phyloP scores from a whole-genome alignment of 2,888 invertebrate genomes.

The Rhorus exstirpatorius region DNA sequence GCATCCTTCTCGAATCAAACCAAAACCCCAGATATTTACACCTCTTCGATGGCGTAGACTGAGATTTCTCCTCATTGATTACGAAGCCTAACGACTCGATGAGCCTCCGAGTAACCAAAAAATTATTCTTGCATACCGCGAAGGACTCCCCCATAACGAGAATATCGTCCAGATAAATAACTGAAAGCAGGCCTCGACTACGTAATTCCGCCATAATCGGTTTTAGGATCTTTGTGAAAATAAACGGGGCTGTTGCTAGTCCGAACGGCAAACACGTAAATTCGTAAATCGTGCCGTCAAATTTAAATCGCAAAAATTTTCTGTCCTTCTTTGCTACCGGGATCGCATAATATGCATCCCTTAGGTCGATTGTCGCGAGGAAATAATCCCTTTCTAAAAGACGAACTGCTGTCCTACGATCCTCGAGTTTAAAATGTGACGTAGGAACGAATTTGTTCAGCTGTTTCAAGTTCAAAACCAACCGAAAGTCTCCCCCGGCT shows the following conservation, averaged over 20 bases:
- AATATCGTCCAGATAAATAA: slow-evolving; percentile 58
- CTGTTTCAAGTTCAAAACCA: background rate
- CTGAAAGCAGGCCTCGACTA: slow-evolving; percentile 10
- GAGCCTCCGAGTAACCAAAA: too few relatives aligned
- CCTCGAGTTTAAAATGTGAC: background rate
- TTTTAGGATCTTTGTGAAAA: slow-evolving; percentile 75
- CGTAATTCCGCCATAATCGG: slow-evolving; percentile 45
- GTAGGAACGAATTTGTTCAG: background rate
- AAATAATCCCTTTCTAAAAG: slow-evolving; percentile 1
- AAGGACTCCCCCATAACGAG: slow-evolving; percentile 27
- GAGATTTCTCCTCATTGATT: slow-evolving; percentile 32
- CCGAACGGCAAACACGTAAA: slow-evolving; percentile 74
- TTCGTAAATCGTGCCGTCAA: slow-evolving; percentile 65
- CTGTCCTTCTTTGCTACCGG: slow-evolving; percentile 48
- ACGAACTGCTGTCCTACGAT: background rate
- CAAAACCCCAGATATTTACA: slow-evolving; percentile 30
- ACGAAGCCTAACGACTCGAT: background rate
- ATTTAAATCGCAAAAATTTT: slow-evolving; percentile 73
- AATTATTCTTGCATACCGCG: too few relatives aligned
- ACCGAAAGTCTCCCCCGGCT: background rate
- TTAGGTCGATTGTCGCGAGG: background rate
- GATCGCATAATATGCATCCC: background rate
- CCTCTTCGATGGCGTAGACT: slow-evolving; percentile 3
- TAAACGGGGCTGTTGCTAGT: slow-evolving; percentile 72
- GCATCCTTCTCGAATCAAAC: slow-evolving; percentile 18